Conservation (phyloP, 2,888 invertebrate genomes). For the Tigriopus californicus region DNA sequence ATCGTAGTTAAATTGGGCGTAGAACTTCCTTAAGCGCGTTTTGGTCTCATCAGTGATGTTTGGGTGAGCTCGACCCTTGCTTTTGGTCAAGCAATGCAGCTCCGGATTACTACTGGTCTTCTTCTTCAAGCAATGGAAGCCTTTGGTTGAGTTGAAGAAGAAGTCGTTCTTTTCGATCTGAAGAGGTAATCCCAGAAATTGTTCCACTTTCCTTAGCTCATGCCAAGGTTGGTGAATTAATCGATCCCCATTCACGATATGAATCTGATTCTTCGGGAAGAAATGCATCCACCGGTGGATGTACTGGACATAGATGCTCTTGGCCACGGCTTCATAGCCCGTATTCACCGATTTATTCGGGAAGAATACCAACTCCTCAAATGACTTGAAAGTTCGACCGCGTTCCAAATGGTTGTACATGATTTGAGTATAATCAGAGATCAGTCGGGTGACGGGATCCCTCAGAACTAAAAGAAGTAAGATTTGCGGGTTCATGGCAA, state of each 20-base stretch:
- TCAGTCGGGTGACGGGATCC: constrained; percentile 73
- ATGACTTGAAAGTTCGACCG: background rate
- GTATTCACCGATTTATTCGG: constrained; percentile 2
- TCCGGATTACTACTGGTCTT: constrained; percentile 28
- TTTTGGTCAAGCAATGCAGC: constrained; percentile 63
- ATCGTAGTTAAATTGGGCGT: constrained; percentile 54
- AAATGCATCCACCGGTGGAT: background rate
- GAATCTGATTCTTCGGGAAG: constrained; percentile 1
- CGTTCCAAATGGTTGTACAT: background rate
- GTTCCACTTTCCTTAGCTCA: constrained; percentile 33
- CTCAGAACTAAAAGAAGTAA: constrained; percentile 67
- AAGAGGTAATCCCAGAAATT: constrained; percentile 62
- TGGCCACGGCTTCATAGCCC: constrained; percentile 5
- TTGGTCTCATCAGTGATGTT: constrained; percentile 59
- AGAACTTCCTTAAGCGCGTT: constrained; percentile 60
- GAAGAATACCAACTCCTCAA: background rate
- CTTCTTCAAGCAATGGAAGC: constrained; percentile 50
- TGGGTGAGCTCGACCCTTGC: constrained; percentile 67
- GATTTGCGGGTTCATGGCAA: constrained; percentile 52
- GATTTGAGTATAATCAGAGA: constrained; percentile 77
- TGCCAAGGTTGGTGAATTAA: constrained; percentile 13
- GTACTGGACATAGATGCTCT: constrained; percentile 5
- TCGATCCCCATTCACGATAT: constrained; percentile 12
- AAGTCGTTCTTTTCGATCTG: constrained; percentile 73
- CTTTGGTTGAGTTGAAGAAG: constrained; percentile 75